Evolutionary conservation across 2,888 invertebrate species (phyloP).

Genomic region (Melipona bicolor): DNA sequence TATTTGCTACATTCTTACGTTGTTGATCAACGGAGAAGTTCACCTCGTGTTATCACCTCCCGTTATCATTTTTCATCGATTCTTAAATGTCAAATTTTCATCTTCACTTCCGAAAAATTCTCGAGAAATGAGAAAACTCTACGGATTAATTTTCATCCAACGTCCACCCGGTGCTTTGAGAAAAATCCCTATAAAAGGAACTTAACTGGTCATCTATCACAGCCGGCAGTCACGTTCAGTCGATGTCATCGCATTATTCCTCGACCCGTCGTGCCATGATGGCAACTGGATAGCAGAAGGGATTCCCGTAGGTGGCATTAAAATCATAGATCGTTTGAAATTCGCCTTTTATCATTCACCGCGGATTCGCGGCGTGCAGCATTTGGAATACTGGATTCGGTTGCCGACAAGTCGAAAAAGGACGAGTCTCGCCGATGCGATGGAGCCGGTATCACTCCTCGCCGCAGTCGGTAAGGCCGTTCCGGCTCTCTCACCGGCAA

Average conservation of each 20-base stretch:
- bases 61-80: background rate
- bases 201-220: background rate
- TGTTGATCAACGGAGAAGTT: background rate
- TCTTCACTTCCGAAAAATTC: background rate
- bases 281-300: background rate
- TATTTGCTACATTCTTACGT: background rate
- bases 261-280: background rate
- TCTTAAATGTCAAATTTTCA: background rate
- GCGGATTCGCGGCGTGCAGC: slow-evolving; percentile 39
- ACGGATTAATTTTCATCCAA: slow-evolving; percentile 19
- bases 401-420: slow-evolving; percentile 68
- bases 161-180: background rate
- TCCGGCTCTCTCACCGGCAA: slow-evolving; percentile 79
- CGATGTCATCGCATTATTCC: slow-evolving; percentile 13
- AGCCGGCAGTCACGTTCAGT: background rate
- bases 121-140: background rate
- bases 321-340: slow-evolving; percentile 58
- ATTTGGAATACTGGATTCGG: slow-evolving; percentile 53
- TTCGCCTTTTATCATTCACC: slow-evolving; percentile 61
- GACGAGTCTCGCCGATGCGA: slow-evolving; percentile 75
- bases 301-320: slow-evolving; percentile 43
- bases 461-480: slow-evolving; percentile 76
- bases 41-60: background rate
- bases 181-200: background rate
- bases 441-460: slow-evolving; percentile 76